Evolutionary conservation across 2,797 vertebrate genomes (phyloP), one percentile per base, ranked within the genome.

Genomic region (Schizopygopsis malacanthus): DNA sequence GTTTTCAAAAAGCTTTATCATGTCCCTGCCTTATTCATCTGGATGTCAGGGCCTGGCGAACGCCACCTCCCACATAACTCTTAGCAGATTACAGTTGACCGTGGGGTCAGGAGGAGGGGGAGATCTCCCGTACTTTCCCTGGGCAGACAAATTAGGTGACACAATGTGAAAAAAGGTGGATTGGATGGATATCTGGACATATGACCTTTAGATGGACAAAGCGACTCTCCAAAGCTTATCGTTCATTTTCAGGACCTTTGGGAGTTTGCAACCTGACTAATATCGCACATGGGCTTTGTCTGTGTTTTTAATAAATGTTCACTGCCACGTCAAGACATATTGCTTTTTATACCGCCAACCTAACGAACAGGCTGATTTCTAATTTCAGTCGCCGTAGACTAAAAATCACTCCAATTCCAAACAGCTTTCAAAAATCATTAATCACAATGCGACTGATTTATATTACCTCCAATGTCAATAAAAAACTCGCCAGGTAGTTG

Each of bases 171-270:
- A 85, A 83, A 84, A 80, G 79, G 70, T 28, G 65, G 15, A 77
- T 25, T 28, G 72, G 67, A 82, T 80, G 79, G 85, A 81, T 75
- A 67, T 77, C 37, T 82, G 87, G 85, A 72, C 87, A 77, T 84
- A 56, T 87, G 84, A 88, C 89, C 86, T 90, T 88, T 82, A 79
- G 67, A 89, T 86, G 76, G 76, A 86, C 50, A 72, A 54, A 84
- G 83, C 75, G 52, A 50, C 79, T 85, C 82, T 88, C 73, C 50
- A 65, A 56, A 78, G 73, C 65, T 72, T 65, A 82, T 85, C 43
- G 70, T 71, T 71, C 43, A 22, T 43, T 81, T 75, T 85, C 28
- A 85, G 70, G 76, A 72, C 72, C n/a, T 25, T 59, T n/a, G 52
- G 28, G 37, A 72, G 69, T 43, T 78, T 63, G 39, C 20, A 50